A percentile compares a stretch with the other conserved stretches of the same genome.
These are phyloP conservation scores for Malurus elegans DNA, from an alignment of 2,113 vertebrate species.

Conservation along the genomic window DNA sequence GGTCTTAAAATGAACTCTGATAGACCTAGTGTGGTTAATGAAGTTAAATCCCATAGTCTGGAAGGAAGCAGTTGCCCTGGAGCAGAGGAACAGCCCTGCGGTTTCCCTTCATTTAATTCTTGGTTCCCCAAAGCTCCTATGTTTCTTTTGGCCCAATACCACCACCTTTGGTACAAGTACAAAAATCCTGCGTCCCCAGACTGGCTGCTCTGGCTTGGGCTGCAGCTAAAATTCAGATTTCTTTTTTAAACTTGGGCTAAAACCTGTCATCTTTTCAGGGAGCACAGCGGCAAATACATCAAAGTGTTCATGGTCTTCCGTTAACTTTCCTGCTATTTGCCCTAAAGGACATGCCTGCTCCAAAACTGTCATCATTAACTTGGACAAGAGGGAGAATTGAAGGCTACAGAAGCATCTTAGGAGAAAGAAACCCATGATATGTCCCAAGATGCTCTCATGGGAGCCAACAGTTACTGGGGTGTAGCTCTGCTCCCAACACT, in stretches of 20 bases:
- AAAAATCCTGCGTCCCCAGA: neutral
- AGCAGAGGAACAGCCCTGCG: neutral
- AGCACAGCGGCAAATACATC: neutral
- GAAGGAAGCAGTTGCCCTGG: neutral
- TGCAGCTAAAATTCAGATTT: neutral
- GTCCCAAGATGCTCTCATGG: neutral
- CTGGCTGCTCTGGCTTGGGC: neutral
- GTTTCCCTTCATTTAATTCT: neutral
- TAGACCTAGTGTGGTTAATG: neutral
- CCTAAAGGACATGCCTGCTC: constrained; percentile 48
- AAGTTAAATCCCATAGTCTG: neutral
- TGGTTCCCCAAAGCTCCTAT: neutral
- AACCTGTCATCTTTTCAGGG: neutral
- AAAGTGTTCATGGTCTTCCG: neutral
- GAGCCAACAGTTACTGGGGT: neutral
- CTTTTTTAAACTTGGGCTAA: neutral
- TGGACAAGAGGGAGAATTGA: neutral
- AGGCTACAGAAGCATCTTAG: neutral
- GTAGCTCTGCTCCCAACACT: neutral
- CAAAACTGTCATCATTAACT: constrained; percentile 24
- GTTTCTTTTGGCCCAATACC: neutral
- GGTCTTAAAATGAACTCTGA: neutral
- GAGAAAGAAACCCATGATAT: neutral
- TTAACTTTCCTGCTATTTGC: constrained; percentile 24
- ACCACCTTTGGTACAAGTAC: neutral